Base-by-base conservation (phyloP, 1,140 invertebrate genomes). In the Drosophila punjabiensis region DNA sequence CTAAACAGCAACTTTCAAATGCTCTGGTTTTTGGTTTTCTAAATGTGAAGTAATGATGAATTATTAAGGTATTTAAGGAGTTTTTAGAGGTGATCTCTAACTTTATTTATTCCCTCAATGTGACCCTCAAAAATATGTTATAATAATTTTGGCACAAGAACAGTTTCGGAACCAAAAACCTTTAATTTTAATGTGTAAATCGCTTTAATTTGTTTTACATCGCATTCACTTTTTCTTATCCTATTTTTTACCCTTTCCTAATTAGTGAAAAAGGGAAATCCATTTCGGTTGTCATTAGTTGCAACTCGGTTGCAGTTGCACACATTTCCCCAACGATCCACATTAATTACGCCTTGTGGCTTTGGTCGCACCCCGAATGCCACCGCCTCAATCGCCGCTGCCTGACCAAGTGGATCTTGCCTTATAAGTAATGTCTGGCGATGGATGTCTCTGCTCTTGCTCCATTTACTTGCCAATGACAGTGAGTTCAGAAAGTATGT, bases 401-500 rank as follows among this genome's bases (percentile, higher is more conserved):
- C 20, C 55, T 56, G 33, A 11, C 55, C 55, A 58, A 58, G 55
- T 43, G 28, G 37, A 58, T 58, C 28, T 66, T 11, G 33, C 28
- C 68, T 61, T 74, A 24, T 63, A 33, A 74, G 48, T 37, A 9
- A 10, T n/a, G 10, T 32, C 62, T 53, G 77, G 66, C 35, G 41
- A 52, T 68, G 70, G n/a, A n/a, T n/a, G n/a, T n/a, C n/a, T 16
- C 55, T 79, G 81, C 78, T 81, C 59, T 70, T 81, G 75, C 81
- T 85, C 81, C 79, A 81, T 85, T 89, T 81, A 73, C 62, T 65
- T 67, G 85, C 79, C 86, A 88, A 76, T 89, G 86, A 85, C 81
- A 89, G 81, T 89, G 83, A 83, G 67, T 83, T 59, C 80, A 41
- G 71, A 83, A 88, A 79, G 85, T 88, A 45, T 89, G 86, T 81